phyloP scores from a whole-genome alignment of 2,113 vertebrate genomes.

The Leptobrachium ailaonicum region DNA sequence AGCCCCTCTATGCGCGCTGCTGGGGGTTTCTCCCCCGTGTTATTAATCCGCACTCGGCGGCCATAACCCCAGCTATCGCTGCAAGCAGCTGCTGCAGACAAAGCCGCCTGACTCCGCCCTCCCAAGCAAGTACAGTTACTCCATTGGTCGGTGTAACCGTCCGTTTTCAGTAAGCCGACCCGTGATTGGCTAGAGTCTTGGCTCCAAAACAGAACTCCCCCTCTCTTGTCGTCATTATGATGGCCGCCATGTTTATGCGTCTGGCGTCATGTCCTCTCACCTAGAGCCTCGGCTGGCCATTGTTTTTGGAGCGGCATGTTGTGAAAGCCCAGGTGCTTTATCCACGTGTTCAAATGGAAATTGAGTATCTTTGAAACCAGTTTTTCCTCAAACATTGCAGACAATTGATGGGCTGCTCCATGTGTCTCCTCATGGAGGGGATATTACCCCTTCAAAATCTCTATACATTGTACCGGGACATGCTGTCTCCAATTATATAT shows the following conservation, averaged over 20 bases:
- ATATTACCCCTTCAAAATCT: too few species aligned
- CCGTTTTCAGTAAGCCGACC: background rate
- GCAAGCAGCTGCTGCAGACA: background rate
- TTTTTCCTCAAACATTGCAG: too few species aligned
- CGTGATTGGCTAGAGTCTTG: slow-evolving; percentile 5
- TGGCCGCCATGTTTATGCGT: background rate
- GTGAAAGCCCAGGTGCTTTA: too few species aligned
- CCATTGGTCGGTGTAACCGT: background rate
- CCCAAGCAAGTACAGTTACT: too few species aligned
- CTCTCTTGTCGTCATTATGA: background rate
- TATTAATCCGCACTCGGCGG: background rate
- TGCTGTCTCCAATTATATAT: too few species aligned
- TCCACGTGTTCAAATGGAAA: too few species aligned
- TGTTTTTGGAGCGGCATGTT: too few species aligned
- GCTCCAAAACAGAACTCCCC: background rate
- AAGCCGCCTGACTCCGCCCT: background rate
- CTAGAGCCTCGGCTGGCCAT: too few species aligned
- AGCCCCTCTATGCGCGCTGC: background rate
- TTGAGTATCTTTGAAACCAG: too few species aligned
- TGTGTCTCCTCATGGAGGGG: too few species aligned
- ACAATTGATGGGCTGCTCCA: too few species aligned
- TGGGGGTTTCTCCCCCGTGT: background rate
- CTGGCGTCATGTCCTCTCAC: background rate
- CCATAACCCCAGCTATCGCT: background rate
- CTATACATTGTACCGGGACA: too few species aligned